phyloP scores from a whole-genome alignment of 1,140 invertebrate species.

The Neodiprion lecontei region DNA sequence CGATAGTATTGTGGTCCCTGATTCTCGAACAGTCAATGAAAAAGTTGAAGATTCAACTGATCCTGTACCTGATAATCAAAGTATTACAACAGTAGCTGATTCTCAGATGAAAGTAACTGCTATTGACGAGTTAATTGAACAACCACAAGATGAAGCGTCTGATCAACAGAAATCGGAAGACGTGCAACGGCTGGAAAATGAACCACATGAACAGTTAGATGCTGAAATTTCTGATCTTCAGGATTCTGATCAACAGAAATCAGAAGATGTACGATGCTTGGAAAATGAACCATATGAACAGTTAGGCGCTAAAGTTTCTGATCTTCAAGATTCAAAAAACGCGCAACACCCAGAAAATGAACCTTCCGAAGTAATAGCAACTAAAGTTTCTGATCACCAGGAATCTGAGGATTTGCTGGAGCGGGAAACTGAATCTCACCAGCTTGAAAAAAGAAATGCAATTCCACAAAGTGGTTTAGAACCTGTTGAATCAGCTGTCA shows the following conservation, averaged over 20 bases:
- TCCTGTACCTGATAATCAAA: neutral
- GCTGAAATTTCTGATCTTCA: neutral
- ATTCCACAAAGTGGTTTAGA: no score
- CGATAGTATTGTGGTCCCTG: no score
- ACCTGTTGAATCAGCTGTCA: no score
- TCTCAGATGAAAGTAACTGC: no score
- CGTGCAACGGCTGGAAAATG: neutral
- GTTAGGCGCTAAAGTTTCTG: neutral
- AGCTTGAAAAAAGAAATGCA: no score
- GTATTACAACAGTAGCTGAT: neutral
- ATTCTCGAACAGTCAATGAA: neutral
- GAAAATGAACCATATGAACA: neutral
- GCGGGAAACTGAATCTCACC: no score
- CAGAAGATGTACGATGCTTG: neutral
- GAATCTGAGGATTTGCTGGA: no score
- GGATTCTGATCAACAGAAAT: neutral
- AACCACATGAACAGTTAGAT: neutral
- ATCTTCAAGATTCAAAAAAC: neutral
- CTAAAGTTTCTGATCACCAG: neutral
- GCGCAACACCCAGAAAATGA: neutral
- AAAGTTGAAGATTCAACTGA: neutral
- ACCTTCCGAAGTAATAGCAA: neutral
- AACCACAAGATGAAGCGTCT: neutral
- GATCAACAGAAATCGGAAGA: neutral
- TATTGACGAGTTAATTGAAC: no score